Evolutionary conservation across 2,888 invertebrate species (phyloP), one percentile per base, ranked within the genome.

Genomic region (Limnephilus lunatus): DNA sequence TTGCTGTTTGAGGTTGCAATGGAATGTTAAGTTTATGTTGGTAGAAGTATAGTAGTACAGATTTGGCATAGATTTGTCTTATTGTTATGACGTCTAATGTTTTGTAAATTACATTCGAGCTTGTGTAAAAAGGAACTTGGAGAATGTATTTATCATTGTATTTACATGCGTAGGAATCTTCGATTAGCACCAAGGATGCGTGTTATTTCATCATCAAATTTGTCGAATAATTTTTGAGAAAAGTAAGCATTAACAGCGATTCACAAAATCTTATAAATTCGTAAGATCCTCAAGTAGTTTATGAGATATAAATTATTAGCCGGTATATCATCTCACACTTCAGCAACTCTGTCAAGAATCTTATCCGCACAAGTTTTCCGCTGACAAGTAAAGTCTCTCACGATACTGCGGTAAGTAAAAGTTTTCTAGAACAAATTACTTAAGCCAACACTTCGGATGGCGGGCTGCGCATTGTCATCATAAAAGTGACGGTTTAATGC

Each of bases 401-500:
- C 82, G 14, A 32, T 35, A 83, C 82, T 35, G 31, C 32, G 32
- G 82, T 32, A 31, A 32, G 82, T 35, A 19, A 35, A 31, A 83
- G 82, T 35, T 35, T 9, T 68, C 82, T 31, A 83, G 82, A 31
- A 25, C 82, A 32, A 83, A 83, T 32, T 83, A 35, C 82, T 31
- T 39, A 39, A 39, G n/a, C 83, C 83, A 39, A 83, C 83, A 83
- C 83, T 83, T 32, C 25, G 31, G 83, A 39, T 35, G 83, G 83
- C 83, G 83, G 83, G 83, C 83, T 39, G 35, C 35, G 83, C 25
- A 83, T 7, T 35, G 83, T 83, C 35, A 83, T 83, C 83, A 35
- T 83, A 83, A 35, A 85, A 86, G 44, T 86, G 86, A 86, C 30
- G 86, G 86, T 86, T 86, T 44, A 86, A 86, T 86, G 44, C 86